Base-by-base conservation (phyloP, 1,140 invertebrate species). In the Brachionus rotundiformis region DNA sequence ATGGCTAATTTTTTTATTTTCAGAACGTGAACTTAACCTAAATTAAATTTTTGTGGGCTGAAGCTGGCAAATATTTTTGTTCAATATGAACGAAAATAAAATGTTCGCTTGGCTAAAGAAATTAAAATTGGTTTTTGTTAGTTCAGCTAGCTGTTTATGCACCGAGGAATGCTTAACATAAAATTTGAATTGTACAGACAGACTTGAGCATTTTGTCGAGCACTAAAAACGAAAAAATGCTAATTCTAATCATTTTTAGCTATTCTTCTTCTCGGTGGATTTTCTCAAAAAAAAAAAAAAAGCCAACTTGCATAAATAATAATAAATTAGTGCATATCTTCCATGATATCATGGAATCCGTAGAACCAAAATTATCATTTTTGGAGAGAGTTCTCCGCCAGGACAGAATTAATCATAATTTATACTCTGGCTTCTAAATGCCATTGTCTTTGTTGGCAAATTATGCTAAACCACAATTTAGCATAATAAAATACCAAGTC, bases 21-120 rank as follows among this genome's bases (percentile, higher is more conserved):
- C 63, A 68, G 63, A 68, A 68, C 33, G n/a, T 73, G 68, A 73
- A 73, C 68, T 73, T 73, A 73, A 73, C 68, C 68, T 73, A 73
- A 73, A 73, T 73, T 44, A 54, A 8, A 54, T 19, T 54, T 54
- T 54, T 54, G 47, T 16, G 47, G 47, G 47, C 16, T 68, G 36
- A 47, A 44, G 39, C 36, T 44, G 68, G 16, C 19, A 73, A 73
- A 73, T 44, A 73, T 25, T 44, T 23, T 44, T 41, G 16, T 41
- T 41, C 19, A 73, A 44, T 44, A 25, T 44, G 36, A 44, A 73
- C 19, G 25, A 27, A 73, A 27, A 44, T 16, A 73, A 73, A 73
- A 29, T 44, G 68, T 73, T 73, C 68, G 68, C 36, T 73, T 73
- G 68, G 68, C 68, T 73, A 73, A 73, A 73, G 47, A 68, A 68